These are phyloP conservation scores for Pollenia angustigena DNA, from an alignment of 2,888 invertebrate genomes.

Conservation along the genomic window DNA sequence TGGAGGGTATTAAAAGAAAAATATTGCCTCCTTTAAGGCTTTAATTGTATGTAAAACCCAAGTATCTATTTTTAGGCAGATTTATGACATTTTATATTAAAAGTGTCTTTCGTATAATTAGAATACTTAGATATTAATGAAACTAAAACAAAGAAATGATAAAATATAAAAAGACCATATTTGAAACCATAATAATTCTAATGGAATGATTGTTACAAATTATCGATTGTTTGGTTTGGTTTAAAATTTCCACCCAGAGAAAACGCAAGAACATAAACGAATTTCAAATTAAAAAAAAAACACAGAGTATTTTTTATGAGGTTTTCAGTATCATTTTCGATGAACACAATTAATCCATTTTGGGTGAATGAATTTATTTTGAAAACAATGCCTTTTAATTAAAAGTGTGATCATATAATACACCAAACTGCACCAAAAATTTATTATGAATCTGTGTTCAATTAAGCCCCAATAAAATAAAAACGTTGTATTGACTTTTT, in stretches of 20 bases:
- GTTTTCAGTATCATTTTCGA: constrained; percentile 62
- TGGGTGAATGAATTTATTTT: background rate
- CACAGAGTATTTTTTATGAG: constrained; percentile 57
- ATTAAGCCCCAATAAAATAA: too few relatives aligned
- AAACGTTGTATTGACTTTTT: too few relatives aligned
- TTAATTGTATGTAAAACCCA: background rate
- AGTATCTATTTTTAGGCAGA: constrained; percentile 5
- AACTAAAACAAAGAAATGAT: constrained; percentile 40
- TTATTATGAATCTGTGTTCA: background rate
- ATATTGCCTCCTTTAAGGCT: constrained; percentile 26
- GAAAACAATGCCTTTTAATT: too few relatives aligned
- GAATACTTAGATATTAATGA: constrained; percentile 53
- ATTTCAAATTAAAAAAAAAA: constrained; percentile 48
- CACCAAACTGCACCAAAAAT: too few relatives aligned
- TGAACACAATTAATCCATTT: constrained; percentile 50
- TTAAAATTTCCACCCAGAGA: constrained; percentile 49
- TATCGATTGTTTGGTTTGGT: constrained; percentile 62
- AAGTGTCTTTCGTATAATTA: constrained; percentile 46
- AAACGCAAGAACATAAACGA: background rate
- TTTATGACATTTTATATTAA: constrained; percentile 5
- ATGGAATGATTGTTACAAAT: constrained; percentile 45
- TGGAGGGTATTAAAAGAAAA: background rate
- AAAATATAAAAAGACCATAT: constrained; percentile 31
- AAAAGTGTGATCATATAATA: too few relatives aligned
- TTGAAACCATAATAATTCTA: constrained; percentile 66